Percentiles rank a stretch among this genome's conserved stretches.
Conservation (phyloP, 2,113 vertebrate genomes). For the Etheostoma cragini region DNA sequence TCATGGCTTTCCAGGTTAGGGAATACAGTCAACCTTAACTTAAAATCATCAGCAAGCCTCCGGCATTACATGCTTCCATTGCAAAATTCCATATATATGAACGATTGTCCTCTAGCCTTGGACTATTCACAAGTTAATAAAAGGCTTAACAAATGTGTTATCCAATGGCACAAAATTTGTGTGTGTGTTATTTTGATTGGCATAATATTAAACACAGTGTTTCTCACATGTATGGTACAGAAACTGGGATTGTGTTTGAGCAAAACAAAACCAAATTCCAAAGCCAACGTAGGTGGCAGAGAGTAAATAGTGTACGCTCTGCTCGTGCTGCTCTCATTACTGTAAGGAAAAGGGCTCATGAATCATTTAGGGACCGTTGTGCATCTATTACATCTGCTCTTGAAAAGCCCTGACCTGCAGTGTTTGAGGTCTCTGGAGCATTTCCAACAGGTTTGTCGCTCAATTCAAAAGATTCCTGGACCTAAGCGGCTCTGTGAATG, state of each 20-base stretch:
- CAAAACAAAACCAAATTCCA: constrained; percentile 1
- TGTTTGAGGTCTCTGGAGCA: constrained; percentile 18
- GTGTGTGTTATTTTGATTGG: neutral
- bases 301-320: constrained; percentile 1
- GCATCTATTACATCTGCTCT: constrained; percentile 45
- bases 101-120: neutral
- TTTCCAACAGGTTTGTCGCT: constrained; percentile 41
- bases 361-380: constrained; percentile 58
- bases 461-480: constrained; percentile 28
- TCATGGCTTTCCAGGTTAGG: neutral
- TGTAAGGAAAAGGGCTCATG: constrained; percentile 52
- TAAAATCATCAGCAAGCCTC: neutral
- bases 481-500: neutral
- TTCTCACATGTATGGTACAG: neutral
- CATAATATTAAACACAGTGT: neutral
- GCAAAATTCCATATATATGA: neutral
- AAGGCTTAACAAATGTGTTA: neutral
- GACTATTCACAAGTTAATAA: neutral
- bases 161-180: neutral
- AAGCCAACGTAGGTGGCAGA: neutral
- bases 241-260: neutral
- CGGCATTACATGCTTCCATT: neutral
- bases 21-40: neutral
- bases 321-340: constrained; percentile 5
- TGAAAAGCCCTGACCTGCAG: constrained; percentile 32